These are phyloP conservation scores for Parazoanthus atlanticus DNA, from an alignment of 92 coral and sea anemone species.

Conservation along the genomic window DNA sequence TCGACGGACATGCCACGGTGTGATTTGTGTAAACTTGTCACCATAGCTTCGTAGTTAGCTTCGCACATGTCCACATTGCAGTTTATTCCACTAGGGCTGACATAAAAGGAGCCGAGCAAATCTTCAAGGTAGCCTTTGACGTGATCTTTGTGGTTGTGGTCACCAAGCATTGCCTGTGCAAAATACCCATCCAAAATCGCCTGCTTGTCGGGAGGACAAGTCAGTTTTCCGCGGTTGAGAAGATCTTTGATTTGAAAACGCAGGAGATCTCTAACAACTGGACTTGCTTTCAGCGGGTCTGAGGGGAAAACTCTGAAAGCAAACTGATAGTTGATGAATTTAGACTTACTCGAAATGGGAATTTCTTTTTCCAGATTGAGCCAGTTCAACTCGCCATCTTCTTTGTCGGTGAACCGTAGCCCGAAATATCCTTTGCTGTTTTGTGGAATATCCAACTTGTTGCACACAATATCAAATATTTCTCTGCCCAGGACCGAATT, in stretches of 20 bases:
- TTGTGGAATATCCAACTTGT: slow-evolving; percentile 66
- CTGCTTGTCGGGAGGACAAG: slow-evolving; percentile 67
- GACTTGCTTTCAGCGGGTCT: slow-evolving; percentile 64
- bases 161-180: slow-evolving; percentile 90
- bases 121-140: slow-evolving; percentile 87
- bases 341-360: slow-evolving; percentile 52
- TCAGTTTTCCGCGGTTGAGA: slow-evolving; percentile 76
- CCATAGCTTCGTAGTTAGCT: slow-evolving; percentile 75
- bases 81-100: slow-evolving; percentile 88
- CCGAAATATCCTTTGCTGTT: slow-evolving; percentile 77
- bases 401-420: slow-evolving; percentile 74
- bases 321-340: slow-evolving; percentile 68
- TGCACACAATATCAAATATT: slow-evolving; percentile 74
- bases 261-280: slow-evolving; percentile 44
- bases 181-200: slow-evolving; percentile 88
- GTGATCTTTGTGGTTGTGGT: slow-evolving; percentile 67
- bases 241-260: slow-evolving; percentile 78
- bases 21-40: slow-evolving; percentile 76
- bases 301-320: slow-evolving; percentile 85
- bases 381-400: slow-evolving; percentile 93
- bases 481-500: slow-evolving; percentile 51
- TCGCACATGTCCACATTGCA: slow-evolving; percentile 75
- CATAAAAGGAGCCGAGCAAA: slow-evolving; percentile 75
- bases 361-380: slow-evolving; percentile 68
- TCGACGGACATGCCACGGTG: slow-evolving; percentile 78